A percentile compares a stretch with the other conserved stretches of the same genome.
These are phyloP conservation scores for Drosophila fulvimacula DNA, from an alignment of 2,888 invertebrate genomes.

Conservation along the genomic window DNA sequence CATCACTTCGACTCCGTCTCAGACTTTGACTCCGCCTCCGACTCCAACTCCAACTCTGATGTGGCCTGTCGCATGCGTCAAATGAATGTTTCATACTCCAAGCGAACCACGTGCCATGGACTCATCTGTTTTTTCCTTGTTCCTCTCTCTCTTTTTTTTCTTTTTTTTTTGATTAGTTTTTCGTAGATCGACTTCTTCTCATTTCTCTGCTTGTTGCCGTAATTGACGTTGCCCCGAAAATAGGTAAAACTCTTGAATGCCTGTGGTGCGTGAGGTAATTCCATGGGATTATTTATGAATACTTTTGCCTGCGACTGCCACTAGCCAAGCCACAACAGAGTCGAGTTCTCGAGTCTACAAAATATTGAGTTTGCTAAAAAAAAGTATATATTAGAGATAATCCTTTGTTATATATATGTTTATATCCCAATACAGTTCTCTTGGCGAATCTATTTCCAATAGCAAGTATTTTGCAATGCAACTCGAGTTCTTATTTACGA, in stretches of 20 bases:
- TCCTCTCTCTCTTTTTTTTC: neutral
- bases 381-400: neutral
- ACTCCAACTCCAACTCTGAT: conserved; percentile 25
- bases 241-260: conserved; percentile 32
- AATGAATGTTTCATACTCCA: conserved; percentile 76
- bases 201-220: conserved; percentile 21
- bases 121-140: conserved; percentile 64
- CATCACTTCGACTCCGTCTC: conserved; percentile 29
- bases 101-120: conserved; percentile 40
- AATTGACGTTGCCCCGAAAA: conserved; percentile 45
- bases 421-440: neutral
- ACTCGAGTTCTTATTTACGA: neutral
- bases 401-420: neutral
- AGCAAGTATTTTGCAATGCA: neutral
- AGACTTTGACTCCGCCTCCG: no score
- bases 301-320: conserved; percentile 42
- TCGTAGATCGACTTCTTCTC: conserved; percentile 56
- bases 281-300: conserved; percentile 69
- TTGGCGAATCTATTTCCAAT: conserved; percentile 11
- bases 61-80: conserved; percentile 74
- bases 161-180: conserved; percentile 75
- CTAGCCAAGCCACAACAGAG: conserved; percentile 12
- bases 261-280: conserved; percentile 67
- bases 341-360: neutral
- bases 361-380: neutral